Evolutionary conservation across 1,140 invertebrate genomes (phyloP).

Genomic region (Scaptomyza pallida): DNA sequence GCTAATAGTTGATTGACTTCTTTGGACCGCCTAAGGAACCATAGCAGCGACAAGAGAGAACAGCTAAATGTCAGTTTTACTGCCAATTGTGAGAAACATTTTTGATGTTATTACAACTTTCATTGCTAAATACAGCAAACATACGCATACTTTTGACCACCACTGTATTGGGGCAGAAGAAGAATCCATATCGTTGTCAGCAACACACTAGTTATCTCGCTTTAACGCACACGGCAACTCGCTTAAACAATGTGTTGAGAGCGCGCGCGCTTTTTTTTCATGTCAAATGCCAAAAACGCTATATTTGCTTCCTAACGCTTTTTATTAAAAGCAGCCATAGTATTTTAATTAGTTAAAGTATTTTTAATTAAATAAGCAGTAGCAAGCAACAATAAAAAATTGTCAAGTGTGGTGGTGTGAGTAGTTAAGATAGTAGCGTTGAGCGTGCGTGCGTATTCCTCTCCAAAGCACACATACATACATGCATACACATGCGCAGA

Average conservation of each 20-base stretch:
- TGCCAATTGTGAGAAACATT: slow-evolving; percentile 50
- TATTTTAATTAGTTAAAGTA: slow-evolving; percentile 71
- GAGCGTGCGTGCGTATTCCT: slow-evolving; percentile 40
- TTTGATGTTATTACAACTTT: slow-evolving; percentile 45
- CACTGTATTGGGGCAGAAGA: slow-evolving; percentile 55
- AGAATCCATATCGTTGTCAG: slow-evolving; percentile 13
- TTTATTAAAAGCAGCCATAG: slow-evolving; percentile 42
- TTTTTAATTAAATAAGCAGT: slow-evolving; percentile 71
- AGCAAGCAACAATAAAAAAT: slow-evolving; percentile 57
- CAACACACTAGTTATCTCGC: slow-evolving; percentile 70
- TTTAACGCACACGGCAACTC: slow-evolving; percentile 58
- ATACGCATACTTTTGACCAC: slow-evolving; percentile 53
- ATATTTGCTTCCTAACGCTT: slow-evolving; percentile 29
- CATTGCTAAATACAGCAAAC: slow-evolving; percentile 28
- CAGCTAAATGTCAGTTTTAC: slow-evolving; percentile 44
- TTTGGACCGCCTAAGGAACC: slow-evolving; percentile 38
- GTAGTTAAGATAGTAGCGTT: slow-evolving; percentile 39
- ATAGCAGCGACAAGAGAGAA: slow-evolving; percentile 20
- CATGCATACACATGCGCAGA: slow-evolving; percentile 63
- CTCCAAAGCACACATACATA: slow-evolving; percentile 43
- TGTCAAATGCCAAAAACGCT: slow-evolving; percentile 33
- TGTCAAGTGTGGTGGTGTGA: slow-evolving; percentile 31
- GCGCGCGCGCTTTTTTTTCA: slow-evolving; percentile 68
- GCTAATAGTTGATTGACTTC: slow-evolving; percentile 81
- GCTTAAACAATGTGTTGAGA: slow-evolving; percentile 33